Percentiles rank a stretch among this genome's conserved stretches.
These are phyloP conservation scores for Ophraella communa DNA, from an alignment of 2,888 invertebrate genomes.

Conservation along the genomic window DNA sequence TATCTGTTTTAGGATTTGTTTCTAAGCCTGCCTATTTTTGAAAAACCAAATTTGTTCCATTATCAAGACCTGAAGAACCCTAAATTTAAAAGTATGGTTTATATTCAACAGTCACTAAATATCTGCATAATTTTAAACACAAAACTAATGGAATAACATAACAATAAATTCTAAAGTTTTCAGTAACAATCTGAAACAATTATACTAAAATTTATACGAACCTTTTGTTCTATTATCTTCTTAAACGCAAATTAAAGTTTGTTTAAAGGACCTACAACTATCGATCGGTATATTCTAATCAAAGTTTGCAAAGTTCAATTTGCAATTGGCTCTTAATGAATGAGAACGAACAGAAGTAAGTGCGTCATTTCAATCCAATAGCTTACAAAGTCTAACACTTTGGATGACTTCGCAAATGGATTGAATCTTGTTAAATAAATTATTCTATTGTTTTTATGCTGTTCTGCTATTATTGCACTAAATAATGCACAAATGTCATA, in stretches of 20 bases:
- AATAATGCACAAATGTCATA: no score
- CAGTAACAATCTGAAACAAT: background rate
- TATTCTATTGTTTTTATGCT: no score
- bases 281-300: constrained; percentile 3
- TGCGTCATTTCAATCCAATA: constrained; percentile 13
- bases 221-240: background rate
- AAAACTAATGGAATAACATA: no score
- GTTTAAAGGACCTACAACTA: background rate
- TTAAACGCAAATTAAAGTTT: background rate
- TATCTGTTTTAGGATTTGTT: no score
- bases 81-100: no score
- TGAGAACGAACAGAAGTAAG: constrained; percentile 8
- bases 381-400: background rate
- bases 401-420: constrained; percentile 1
- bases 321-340: constrained; percentile 11
- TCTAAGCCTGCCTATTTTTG: no score
- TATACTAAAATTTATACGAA: background rate
- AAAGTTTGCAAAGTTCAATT: constrained; percentile 9
- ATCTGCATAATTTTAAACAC: no score
- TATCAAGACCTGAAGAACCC: no score
- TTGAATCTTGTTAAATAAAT: background rate
- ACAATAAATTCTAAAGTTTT: background rate
- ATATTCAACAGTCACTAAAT: no score
- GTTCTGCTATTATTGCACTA: no score
- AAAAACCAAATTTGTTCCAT: no score